Evolutionary conservation across 1,140 invertebrate species (phyloP).

Genomic region (Glossosoma conforme): DNA sequence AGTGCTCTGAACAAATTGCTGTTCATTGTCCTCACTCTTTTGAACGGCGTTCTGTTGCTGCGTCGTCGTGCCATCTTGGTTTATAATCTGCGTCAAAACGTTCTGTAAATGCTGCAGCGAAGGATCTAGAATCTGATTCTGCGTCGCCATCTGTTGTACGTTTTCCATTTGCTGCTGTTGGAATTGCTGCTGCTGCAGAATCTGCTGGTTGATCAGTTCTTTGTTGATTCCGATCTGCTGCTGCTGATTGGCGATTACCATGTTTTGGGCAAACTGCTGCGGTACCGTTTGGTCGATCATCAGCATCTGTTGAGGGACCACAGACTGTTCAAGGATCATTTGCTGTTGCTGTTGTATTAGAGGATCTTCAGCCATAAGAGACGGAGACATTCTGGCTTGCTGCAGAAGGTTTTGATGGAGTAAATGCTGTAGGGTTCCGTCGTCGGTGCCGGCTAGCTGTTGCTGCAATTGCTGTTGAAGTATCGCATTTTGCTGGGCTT

Average conservation of each 20-base stretch:
- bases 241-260: constrained; percentile 42
- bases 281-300: constrained; percentile 50
- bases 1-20: constrained; percentile 29
- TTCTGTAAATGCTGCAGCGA: constrained; percentile 47
- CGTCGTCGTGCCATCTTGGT: constrained; percentile 30
- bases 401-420: constrained; percentile 49
- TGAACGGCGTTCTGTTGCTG: constrained; percentile 28
- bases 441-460: constrained; percentile 37
- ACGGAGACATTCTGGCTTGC: constrained; percentile 45
- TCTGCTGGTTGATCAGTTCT: constrained; percentile 34
- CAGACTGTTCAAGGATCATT: constrained; percentile 53
- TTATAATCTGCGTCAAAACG: constrained; percentile 47
- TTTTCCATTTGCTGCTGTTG: constrained; percentile 36
- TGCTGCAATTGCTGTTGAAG: constrained; percentile 50
- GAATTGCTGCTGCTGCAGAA: constrained; percentile 37
- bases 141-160: constrained; percentile 44
- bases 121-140: constrained; percentile 45
- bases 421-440: constrained; percentile 44
- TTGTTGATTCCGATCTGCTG: constrained; percentile 36
- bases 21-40: constrained; percentile 37
- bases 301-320: constrained; percentile 51
- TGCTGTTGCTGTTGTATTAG: constrained; percentile 42
- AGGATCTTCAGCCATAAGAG: constrained; percentile 38
- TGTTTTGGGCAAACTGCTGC: constrained; percentile 49
- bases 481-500: constrained; percentile 46